Evolutionary conservation across 2,888 invertebrate species (phyloP).

Genomic region (Linnaemya vulpina): DNA sequence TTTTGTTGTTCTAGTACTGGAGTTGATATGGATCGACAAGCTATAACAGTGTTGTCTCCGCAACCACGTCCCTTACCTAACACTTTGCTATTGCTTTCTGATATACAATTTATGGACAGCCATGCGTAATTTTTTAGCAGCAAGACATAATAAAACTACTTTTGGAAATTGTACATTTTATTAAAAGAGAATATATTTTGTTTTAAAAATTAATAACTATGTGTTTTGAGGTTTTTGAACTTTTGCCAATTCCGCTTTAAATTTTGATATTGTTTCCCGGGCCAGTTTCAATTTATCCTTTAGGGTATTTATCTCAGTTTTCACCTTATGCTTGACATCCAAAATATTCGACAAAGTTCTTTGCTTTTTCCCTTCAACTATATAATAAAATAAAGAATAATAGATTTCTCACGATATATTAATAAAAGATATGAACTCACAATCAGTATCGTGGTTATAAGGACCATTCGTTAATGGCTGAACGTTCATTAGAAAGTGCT

Average conservation of each 20-base stretch:
- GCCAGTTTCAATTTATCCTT: constrained; percentile 93
- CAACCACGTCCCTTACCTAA: constrained; percentile 96
- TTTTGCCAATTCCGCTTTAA: constrained; percentile 89
- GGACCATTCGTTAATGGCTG: constrained; percentile 89
- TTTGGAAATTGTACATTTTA: constrained; percentile 13
- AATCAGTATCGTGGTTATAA: constrained; percentile 94
- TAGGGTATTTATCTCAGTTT: constrained; percentile 91
- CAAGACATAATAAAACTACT: constrained; percentile 16
- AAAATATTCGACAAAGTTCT: constrained; percentile 90
- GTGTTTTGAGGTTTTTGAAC: constrained; percentile 78
- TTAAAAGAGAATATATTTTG: constrained; percentile 27
- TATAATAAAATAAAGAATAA: constrained; percentile 68
- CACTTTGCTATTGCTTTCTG: constrained; percentile 92
- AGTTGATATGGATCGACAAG: constrained; percentile 94
- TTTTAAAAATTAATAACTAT: background rate
- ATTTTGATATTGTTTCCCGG: constrained; percentile 92
- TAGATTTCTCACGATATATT: constrained; percentile 40
- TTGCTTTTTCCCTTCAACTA: constrained; percentile 95
- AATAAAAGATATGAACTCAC: constrained; percentile 84
- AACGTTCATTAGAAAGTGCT: constrained; percentile 91
- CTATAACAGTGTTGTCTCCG: constrained; percentile 94
- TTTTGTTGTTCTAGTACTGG: constrained; percentile 88
- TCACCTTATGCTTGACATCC: constrained; percentile 91
- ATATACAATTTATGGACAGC: constrained; percentile 97
- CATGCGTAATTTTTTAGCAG: constrained; percentile 82